Percentiles rank a stretch among this genome's conserved stretches.
Evolutionary conservation across 1,140 invertebrate genomes (phyloP).

Genomic region (Thaumetopoea pityocampa): DNA sequence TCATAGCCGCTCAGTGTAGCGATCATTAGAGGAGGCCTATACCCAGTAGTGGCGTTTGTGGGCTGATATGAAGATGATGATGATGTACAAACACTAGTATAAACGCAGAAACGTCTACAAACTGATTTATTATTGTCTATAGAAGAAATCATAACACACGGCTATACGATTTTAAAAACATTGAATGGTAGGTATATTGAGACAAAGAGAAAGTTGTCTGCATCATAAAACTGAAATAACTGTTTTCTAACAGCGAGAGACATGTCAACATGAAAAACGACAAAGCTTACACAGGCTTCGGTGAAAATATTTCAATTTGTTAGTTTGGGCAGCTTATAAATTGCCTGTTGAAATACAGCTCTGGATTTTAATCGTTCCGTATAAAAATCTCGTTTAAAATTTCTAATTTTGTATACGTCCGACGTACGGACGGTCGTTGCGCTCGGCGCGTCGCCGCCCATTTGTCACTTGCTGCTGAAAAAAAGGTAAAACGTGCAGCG

Average conservation of each 20-base stretch:
- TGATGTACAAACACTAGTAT: no score
- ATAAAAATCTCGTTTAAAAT: conserved; percentile 31
- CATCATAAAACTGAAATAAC: conserved; percentile 7
- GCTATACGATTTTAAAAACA: background rate
- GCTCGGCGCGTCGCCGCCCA: conserved; percentile 27
- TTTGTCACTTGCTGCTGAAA: conserved; percentile 33
- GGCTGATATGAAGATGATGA: no score
- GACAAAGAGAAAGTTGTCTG: background rate
- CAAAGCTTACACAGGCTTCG: conserved; percentile 5
- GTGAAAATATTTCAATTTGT: conserved; percentile 21
- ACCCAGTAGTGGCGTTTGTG: no score
- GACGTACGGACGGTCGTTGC: conserved; percentile 30
- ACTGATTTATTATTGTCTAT: no score
- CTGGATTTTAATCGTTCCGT: conserved; percentile 35
- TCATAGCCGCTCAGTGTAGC: no score
- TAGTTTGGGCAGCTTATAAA: conserved; percentile 25
- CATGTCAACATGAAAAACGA: conserved; percentile 4
- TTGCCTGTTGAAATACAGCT: conserved; percentile 36
- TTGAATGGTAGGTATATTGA: background rate
- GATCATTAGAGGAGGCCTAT: no score
- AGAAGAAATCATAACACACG: no score
- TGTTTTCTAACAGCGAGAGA: conserved; percentile 2
- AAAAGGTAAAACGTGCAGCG: conserved; percentile 27
- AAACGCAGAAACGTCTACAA: no score
- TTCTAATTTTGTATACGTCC: conserved; percentile 28